Base-by-base conservation (phyloP, 2,113 vertebrate genomes). In the Synchiropus splendidus region DNA sequence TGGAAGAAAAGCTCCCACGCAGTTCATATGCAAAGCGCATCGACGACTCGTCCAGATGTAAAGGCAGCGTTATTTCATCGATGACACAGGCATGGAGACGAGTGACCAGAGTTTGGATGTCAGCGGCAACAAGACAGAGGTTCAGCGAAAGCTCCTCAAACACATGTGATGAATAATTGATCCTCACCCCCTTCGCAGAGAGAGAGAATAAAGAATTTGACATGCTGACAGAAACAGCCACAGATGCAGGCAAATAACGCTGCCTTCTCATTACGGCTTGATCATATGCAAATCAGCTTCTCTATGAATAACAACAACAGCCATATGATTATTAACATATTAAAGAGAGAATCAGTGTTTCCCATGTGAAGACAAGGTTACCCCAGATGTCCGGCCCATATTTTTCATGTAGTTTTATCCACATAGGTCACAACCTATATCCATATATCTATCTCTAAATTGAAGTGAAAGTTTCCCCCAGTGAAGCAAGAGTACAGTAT, bases 101-200 rank as follows among this genome's bases (percentile, higher is more conserved):
- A 16, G 16, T 42, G 35, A 17, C 40, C 18, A 6, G 15, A 6
- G 30, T 10, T 33, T 42, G 41, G 45, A 16, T 16, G 18, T 10
- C 37, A 58, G 56, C 46, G 39, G 53, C 17, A 48, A 45, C 12
- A 3, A 67, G 61, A 47, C 42, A 46, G 34, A 40, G 52, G 61
- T 64, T 80, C 60, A 56, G 45, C 74, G 71, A 78, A 75, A 74
- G 75, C 71, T 75, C 73, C 68, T 77, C 73, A 82, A 78, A 80
- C 75, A 75, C 67, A 77, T 8, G 14, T 54, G 31, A 45, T 80
- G 61, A 72, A 80, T 77, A 61, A 77, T 78, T 47, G 44, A 80
- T 51, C 45, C 13, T 16, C 16, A 30, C 42, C 31, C 21, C 17
- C 39, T 41, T 50, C 55, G 39, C 63, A 27, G 51, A 15, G 43